Base-by-base conservation (phyloP, 30 jellyfish, hydroid and myxozoan genomes). In the Aurelia coerulea region DNA sequence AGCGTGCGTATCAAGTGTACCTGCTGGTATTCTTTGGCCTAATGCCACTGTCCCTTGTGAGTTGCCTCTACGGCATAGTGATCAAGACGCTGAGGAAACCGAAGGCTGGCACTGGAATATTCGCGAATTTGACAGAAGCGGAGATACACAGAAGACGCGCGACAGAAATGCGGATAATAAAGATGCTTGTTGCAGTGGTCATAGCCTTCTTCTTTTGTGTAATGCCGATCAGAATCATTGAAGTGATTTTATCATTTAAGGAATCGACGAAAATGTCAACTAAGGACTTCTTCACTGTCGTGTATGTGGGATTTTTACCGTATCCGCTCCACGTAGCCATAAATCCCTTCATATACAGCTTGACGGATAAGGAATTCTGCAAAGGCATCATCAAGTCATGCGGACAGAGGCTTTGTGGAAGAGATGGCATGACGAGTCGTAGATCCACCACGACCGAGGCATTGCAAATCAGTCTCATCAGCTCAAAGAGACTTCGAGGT, bases 261-360 rank as follows among this genome's bases (percentile, higher is more conserved):
- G 56, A 46, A 7, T 46, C 56, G 56, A 46, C 15, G 14, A 46
- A 46, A 46, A 46, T 46, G 56, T 46, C 56, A 4, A 0, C 8
- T 13, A 46, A 46, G 15, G 14, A 60, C 18, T 18, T 37, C 23
- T 68, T 65, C 56, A 23, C 17, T 10, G 17, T 65, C 0, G 39
- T 19, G 31, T 81, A 81, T 50, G 2, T 18, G 0, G 74, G 73
- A 10, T 51, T 3, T 18, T 23, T 81, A 5, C 16, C 91, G 10
- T 66, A 81, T 46, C 85, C 91, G 13, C 34, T 65, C 33, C 87
- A 81, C 62, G 74, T 68, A 0, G 63, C 69, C 16, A 33, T 34
- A 49, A 81, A 81, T 35, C 87, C 87, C 2, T 17, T 81, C 56
- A 81, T 81, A n/a, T 81, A 81, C 74, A 15, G 91, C 65, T 14